Evolutionary conservation across 2,888 invertebrate species (phyloP).

Genomic region (Phasia obesa): DNA sequence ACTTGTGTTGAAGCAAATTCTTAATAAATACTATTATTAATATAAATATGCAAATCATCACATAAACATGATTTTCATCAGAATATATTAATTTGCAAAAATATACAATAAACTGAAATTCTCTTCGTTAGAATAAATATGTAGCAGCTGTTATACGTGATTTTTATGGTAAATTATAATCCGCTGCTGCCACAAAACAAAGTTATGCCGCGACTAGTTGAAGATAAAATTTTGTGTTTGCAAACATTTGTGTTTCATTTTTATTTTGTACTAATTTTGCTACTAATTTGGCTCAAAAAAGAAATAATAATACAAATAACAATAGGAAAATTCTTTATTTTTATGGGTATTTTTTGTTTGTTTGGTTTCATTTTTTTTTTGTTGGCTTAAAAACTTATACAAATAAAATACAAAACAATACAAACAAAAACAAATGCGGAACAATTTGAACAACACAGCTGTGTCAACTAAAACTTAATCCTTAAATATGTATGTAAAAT

Average conservation of each 20-base stretch:
- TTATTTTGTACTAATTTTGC: conserved; percentile 57
- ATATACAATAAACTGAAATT: not conserved
- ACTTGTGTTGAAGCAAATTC: no score
- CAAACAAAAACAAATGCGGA: conserved; percentile 11
- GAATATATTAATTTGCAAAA: not conserved
- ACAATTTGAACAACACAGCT: conserved; percentile 67
- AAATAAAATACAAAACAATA: conserved; percentile 27
- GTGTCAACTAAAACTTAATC: conserved; percentile 68
- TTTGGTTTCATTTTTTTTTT: not conserved
- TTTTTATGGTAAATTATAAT: conserved; percentile 62
- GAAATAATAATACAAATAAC: no score
- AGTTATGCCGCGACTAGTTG: conserved; percentile 2
- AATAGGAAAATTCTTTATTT: conserved; percentile 17
- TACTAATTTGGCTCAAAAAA: conserved; percentile 66
- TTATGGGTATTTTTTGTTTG: conserved; percentile 15
- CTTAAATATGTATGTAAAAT: conserved; percentile 71
- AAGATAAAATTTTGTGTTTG: conserved; percentile 18
- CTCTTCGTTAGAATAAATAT: conserved; percentile 5
- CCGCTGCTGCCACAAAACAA: conserved; percentile 30
- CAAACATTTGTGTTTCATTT: conserved; percentile 48
- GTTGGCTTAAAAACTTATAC: conserved; percentile 54
- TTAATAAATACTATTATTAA: no score
- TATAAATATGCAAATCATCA: no score
- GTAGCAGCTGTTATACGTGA: conserved; percentile 51
- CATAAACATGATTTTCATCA: not conserved